phyloP scores from a whole-genome alignment of 1,140 invertebrate species.

The Drosophila ogumai region DNA sequence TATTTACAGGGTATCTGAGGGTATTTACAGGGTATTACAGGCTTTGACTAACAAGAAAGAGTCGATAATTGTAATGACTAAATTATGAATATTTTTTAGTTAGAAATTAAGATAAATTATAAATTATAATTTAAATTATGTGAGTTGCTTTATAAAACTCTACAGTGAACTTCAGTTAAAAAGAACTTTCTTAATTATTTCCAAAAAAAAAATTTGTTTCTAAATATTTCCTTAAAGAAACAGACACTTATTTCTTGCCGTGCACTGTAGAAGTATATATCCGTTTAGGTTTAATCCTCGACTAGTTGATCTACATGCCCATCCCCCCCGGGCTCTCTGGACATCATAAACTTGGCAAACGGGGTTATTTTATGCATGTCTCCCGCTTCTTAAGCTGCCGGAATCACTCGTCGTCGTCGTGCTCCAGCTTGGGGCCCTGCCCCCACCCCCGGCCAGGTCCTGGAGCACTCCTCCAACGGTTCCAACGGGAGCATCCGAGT shows the following conservation, averaged over 20 bases:
- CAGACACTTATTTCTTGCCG: background rate
- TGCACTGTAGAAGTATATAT: background rate
- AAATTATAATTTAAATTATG: background rate
- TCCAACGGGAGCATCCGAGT: conserved; percentile 64
- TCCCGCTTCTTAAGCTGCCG: conserved; percentile 19
- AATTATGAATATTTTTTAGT: too few species aligned
- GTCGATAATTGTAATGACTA: too few species aligned
- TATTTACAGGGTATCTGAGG: too few species aligned
- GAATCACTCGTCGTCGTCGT: background rate
- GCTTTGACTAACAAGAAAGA: too few species aligned
- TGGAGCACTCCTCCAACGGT: conserved; percentile 18
- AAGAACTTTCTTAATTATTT: background rate
- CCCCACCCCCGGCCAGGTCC: background rate
- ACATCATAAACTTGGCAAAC: conserved; percentile 42
- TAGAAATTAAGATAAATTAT: too few species aligned
- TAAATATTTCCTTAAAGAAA: background rate
- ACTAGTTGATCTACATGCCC: conserved; percentile 26
- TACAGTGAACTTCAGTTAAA: background rate
- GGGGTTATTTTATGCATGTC: conserved; percentile 46
- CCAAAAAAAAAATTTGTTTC: background rate
- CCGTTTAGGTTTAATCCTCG: background rate
- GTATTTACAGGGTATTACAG: too few species aligned
- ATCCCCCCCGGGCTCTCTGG: conserved; percentile 5
- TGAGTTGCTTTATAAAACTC: background rate
- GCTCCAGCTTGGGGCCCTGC: background rate